phyloP scores from a whole-genome alignment of 2,113 vertebrate genomes.

The Megalops atlanticus region DNA sequence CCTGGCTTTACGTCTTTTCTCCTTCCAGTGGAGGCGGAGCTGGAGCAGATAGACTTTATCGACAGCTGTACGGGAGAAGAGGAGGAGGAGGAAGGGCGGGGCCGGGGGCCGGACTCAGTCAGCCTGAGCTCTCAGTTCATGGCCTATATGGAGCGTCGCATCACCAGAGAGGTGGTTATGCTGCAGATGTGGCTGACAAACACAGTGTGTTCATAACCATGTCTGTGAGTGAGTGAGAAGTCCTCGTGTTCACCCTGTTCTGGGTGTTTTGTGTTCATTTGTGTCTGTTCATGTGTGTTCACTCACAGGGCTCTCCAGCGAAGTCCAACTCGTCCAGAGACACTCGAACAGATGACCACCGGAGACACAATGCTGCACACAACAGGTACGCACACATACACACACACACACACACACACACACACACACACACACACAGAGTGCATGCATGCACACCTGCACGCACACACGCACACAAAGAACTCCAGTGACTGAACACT shows the following conservation, averaged over 20 bases:
- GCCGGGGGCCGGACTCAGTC: constrained; percentile 63
- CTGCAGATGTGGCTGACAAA: too few species aligned
- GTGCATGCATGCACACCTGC: neutral
- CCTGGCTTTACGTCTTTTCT: neutral
- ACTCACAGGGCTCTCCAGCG: constrained; percentile 74
- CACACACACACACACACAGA: neutral
- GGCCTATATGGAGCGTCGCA: constrained; percentile 83
- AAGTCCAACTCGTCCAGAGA: constrained; percentile 70
- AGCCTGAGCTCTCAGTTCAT: constrained; percentile 87
- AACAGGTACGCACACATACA: constrained; percentile 70
- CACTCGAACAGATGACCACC: constrained; percentile 74
- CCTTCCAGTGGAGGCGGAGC: constrained; percentile 75
- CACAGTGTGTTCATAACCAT: too few species aligned
- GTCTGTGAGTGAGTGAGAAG: too few species aligned
- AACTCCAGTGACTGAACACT: too few species aligned
- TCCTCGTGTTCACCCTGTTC: neutral
- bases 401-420: constrained; percentile 2
- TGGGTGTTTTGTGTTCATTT: neutral
- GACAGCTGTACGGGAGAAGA: constrained; percentile 86
- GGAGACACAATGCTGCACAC: constrained; percentile 64
- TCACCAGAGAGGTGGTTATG: constrained; percentile 74
- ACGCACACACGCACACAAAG: neutral
- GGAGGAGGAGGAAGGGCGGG: constrained; percentile 74
- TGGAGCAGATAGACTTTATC: constrained; percentile 88
- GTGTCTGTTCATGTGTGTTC: neutral